Conservation (phyloP, 2,888 invertebrate genomes). For the Harpalus rubripes region DNA sequence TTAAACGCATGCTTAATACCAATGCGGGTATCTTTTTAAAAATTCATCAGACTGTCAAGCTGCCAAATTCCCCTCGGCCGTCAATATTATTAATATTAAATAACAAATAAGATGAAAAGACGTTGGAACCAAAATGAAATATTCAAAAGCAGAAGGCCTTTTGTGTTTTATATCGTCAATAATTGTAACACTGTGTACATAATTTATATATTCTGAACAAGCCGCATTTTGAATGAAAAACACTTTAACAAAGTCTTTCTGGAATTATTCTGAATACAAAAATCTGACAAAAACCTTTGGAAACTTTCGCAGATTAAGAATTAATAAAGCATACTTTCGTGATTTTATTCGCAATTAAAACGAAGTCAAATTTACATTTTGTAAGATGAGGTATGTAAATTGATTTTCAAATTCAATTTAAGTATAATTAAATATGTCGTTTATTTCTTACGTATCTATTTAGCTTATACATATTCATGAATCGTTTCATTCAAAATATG, state of each 20-base stretch:
- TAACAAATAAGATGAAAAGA: background rate
- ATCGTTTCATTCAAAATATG: slow-evolving; percentile 16
- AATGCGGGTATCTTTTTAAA: background rate
- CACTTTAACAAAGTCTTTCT: slow-evolving; percentile 9
- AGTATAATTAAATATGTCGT: slow-evolving; percentile 12
- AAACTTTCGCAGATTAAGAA: background rate
- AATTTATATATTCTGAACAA: background rate
- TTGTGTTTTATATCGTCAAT: background rate
- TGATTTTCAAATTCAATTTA: background rate
- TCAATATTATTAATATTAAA: background rate
- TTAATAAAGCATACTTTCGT: background rate
- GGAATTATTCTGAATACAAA: slow-evolving; percentile 18
- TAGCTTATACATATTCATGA: slow-evolving; percentile 14
- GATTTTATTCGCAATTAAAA: slow-evolving; percentile 18
- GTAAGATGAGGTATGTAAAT: background rate
- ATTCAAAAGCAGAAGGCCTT: background rate
- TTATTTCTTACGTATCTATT: slow-evolving; percentile 6
- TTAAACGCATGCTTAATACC: slow-evolving; percentile 9
- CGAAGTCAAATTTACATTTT: background rate
- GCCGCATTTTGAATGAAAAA: slow-evolving; percentile 8
- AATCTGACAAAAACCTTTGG: background rate
- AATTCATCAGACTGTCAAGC: background rate
- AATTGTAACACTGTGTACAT: background rate
- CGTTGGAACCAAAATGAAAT: background rate
- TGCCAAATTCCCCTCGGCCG: background rate